Percentiles rank a stretch among this genome's conserved stretches.
phyloP scores from a whole-genome alignment of 1,140 invertebrate genomes.

The Hesperophylax magnus region DNA sequence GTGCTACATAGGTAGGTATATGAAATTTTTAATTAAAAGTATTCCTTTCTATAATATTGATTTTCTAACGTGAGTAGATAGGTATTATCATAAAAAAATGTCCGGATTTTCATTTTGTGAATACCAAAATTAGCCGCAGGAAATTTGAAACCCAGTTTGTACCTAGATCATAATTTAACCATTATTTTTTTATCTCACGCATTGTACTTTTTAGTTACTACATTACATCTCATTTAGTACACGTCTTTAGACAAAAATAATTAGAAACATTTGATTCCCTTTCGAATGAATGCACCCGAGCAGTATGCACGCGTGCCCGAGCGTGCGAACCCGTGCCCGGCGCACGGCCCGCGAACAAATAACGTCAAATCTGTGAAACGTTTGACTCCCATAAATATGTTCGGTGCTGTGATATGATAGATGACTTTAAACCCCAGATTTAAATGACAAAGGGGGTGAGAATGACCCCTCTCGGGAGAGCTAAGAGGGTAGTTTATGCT shows the following conservation, averaged over 20 bases:
- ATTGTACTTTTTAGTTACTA: no score
- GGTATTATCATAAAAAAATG: no score
- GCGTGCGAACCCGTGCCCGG: neutral
- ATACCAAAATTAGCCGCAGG: no score
- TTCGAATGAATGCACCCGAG: neutral
- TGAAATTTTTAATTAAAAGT: no score
- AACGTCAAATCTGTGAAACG: neutral
- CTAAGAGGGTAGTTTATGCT: neutral
- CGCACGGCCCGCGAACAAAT: slow-evolving; percentile 4
- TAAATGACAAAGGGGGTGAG: slow-evolving; percentile 22
- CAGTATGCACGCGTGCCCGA: neutral
- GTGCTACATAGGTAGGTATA: no score
- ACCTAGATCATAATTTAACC: no score
- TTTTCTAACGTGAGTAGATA: no score
- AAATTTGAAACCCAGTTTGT: no score
- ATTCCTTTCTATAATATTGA: no score
- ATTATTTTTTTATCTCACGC: no score
- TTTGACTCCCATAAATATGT: slow-evolving; percentile 28
- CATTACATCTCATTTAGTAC: neutral
- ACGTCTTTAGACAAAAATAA: neutral
- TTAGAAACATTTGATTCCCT: slow-evolving; percentile 11
- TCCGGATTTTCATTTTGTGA: no score
- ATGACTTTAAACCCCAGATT: slow-evolving; percentile 27
- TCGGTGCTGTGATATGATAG: slow-evolving; percentile 26
- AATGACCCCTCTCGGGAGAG: slow-evolving; percentile 31